Base-by-base conservation (phyloP, 64 coral and sea anemone genomes). In the Montipora foliosa region DNA sequence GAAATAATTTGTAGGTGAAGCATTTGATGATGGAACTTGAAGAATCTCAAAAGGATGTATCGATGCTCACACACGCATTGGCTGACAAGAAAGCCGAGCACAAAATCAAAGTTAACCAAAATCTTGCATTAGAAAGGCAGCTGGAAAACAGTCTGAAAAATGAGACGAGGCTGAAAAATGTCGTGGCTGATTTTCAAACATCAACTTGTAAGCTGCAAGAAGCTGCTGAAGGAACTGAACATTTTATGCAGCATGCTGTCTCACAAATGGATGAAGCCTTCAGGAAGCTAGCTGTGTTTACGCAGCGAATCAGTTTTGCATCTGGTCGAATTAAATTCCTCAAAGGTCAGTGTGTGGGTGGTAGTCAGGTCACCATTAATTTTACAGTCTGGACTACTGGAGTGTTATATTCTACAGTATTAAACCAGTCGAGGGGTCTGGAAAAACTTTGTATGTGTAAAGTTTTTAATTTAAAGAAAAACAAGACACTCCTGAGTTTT, bases 241-340 rank as follows among this genome's bases (percentile, higher is more conserved):
- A 29, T 25, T 88, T 90, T 44, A 64, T 69, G 68, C 55, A 87
- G 24, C 4, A 62, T 15, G 66, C 90, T 78, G 44, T 67, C 10
- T 79, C 74, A 7, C 73, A 90, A 29, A 93, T 96, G 87, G 89
- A 83, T 71, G 91, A 93, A 64, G 91, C 95, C 60, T 93, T 93
- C 37, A 60, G 19, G 7, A 90, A 75, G 83, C 87, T 96, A 19
- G 22, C 90, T 16, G 49, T 88, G 76, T 89, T 84, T 60, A 87
- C 91, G 82, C 93, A 98, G 76, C 88, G 96, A 87, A 50, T 95
- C 66, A 85, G 52, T 37, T 98, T 98, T 95, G 96, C 96, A 82
- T 60, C 24, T 48, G 90, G 93, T 6, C 80, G 96, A 91, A 76
- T 98, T 67, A 82, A 93, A 49, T 98, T 98, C 66, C 86, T 98